Percentiles rank a stretch among this genome's conserved stretches.
Conservation (phyloP, 2,113 vertebrate genomes). For the Oophaga pumilio region DNA sequence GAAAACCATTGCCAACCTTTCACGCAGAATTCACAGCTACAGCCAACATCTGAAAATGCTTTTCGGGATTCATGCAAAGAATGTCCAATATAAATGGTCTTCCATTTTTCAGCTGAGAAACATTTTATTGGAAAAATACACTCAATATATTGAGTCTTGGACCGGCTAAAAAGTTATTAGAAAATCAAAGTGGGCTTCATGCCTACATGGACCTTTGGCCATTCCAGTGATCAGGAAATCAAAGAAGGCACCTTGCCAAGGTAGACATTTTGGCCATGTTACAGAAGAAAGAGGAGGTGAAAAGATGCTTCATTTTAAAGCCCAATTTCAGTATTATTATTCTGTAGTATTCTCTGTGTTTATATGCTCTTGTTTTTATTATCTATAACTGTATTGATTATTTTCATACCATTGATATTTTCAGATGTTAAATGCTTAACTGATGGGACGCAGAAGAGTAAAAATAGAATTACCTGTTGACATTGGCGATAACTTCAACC, state of each 20-base stretch:
- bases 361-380: background rate
- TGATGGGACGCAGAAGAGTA: background rate
- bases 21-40: background rate
- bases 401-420: too few relatives aligned
- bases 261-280: background rate
- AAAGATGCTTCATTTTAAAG: background rate
- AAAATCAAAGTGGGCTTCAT: background rate
- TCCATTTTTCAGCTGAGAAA: conserved; percentile 16
- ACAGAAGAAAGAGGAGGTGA: background rate
- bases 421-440: background rate
- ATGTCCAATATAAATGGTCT: conserved; percentile 20
- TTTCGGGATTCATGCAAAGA: conserved; percentile 31
- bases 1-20: background rate
- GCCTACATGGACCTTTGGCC: background rate
- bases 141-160: background rate
- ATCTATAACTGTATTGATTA: background rate
- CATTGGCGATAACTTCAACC: background rate
- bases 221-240: background rate
- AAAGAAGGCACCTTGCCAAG: background rate
- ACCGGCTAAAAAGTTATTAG: background rate
- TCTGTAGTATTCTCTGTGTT: background rate
- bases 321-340: background rate
- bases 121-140: conserved; percentile 21
- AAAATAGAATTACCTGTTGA: background rate
- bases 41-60: conserved; percentile 37